phyloP scores from a whole-genome alignment of 2,797 vertebrate genomes.

The Ctenopoma kingsleyae region DNA sequence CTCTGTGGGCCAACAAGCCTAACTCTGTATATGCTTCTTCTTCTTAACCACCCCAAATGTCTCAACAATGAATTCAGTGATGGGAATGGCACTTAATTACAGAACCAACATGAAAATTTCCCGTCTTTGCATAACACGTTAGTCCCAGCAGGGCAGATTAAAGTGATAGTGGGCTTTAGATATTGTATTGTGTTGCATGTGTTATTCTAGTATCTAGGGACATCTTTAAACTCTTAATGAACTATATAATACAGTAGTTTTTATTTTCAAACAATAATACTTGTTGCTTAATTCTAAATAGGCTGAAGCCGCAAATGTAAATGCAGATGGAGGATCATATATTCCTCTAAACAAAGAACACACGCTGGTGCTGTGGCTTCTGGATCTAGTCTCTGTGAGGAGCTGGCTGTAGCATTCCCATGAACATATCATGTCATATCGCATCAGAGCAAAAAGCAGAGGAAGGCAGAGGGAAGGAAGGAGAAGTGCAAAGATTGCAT shows the following conservation, averaged over 20 bases:
- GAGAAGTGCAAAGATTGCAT: constrained; percentile 68
- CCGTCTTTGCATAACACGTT: constrained; percentile 31
- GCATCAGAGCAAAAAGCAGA: constrained; percentile 47
- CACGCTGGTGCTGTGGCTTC: constrained; percentile 51
- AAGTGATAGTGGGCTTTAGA: constrained; percentile 37
- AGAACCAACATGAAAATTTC: constrained; percentile 60
- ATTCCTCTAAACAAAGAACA: constrained; percentile 54
- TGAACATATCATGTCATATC: constrained; percentile 53
- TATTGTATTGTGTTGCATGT: constrained; percentile 35
- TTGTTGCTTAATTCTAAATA: neutral
- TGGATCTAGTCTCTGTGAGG: constrained; percentile 46
- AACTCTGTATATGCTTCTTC: constrained; percentile 30
- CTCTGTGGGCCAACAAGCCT: constrained; percentile 42
- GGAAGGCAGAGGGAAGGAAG: constrained; percentile 30
- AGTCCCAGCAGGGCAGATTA: constrained; percentile 48
- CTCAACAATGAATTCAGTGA: constrained; percentile 55
- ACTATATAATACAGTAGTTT: constrained; percentile 22
- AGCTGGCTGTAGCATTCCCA: constrained; percentile 37
- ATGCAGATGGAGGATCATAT: constrained; percentile 50
- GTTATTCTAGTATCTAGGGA: constrained; percentile 27
- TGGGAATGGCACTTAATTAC: constrained; percentile 67
- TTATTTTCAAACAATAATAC: constrained; percentile 10
- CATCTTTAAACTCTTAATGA: constrained; percentile 37
- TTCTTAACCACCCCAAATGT: constrained; percentile 43
- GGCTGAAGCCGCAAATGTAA: constrained; percentile 36